Percentiles rank a stretch among this genome's conserved stretches.
Evolutionary conservation across 1,140 invertebrate genomes (phyloP).

Genomic region (Polypedilum vanderplanki): DNA sequence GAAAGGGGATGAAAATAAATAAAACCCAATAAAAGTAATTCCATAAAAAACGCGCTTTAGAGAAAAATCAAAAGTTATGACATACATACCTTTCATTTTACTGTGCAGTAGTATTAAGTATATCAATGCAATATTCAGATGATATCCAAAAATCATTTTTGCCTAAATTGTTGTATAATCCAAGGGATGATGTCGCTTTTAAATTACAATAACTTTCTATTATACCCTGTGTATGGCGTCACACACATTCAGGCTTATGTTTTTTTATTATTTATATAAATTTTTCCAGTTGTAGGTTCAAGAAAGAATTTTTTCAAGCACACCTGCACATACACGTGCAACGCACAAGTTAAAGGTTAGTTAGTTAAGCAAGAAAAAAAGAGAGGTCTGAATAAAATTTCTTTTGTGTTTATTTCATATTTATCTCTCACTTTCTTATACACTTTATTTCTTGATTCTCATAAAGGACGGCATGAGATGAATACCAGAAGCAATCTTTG

Average conservation of each 20-base stretch:
- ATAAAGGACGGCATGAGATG: background rate
- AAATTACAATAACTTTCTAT: background rate
- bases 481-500: background rate
- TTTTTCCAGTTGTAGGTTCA: no score
- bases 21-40: no score
- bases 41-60: no score
- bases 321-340: no score
- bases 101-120: slow-evolving; percentile 25
- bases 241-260: no score
- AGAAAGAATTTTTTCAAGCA: no score
- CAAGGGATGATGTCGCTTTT: background rate
- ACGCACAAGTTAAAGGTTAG: no score
- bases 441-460: slow-evolving; percentile 1
- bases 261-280: no score
- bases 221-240: background rate
- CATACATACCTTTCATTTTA: slow-evolving; percentile 23
- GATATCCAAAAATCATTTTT: slow-evolving; percentile 29
- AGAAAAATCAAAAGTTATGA: background rate
- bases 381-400: background rate
- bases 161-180: slow-evolving; percentile 24
- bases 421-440: background rate
- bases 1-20: no score
- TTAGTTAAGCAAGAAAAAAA: background rate
- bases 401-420: slow-evolving; percentile 21
- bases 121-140: slow-evolving; percentile 27